Evolutionary conservation across 2,113 vertebrate genomes (phyloP).

Genomic region (Gadus macrocephalus): DNA sequence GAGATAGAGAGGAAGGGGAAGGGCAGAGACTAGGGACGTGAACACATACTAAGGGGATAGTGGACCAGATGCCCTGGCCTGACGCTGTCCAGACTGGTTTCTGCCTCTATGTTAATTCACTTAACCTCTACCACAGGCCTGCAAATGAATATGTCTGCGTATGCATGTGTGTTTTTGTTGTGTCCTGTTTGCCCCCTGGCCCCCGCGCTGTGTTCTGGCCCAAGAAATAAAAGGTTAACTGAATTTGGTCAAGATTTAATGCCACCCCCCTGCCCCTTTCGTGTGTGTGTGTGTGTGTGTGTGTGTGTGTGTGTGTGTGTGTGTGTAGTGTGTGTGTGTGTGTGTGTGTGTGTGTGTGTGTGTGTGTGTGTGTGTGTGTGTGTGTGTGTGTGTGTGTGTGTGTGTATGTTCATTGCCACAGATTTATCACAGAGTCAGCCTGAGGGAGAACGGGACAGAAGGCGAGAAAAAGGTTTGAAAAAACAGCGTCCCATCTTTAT

Average conservation of each 20-base stretch:
- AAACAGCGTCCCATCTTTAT: too few relatives aligned
- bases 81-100: slow-evolving; percentile 14
- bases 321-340: background rate
- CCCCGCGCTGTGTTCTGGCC: slow-evolving; percentile 7
- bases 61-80: slow-evolving; percentile 7
- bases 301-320: background rate
- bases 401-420: too few relatives aligned
- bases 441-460: too few relatives aligned
- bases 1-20: slow-evolving; percentile 1
- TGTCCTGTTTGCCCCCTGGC: slow-evolving; percentile 7
- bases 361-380: slow-evolving; percentile 5
- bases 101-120: slow-evolving; percentile 6
- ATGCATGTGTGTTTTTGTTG: slow-evolving; percentile 7
- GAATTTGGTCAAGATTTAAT: slow-evolving; percentile 9
- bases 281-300: background rate
- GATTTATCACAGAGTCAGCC: background rate
- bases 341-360: background rate
- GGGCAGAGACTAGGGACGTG: background rate
- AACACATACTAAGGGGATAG: too few relatives aligned
- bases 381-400: background rate
- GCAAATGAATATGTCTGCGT: background rate
- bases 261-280: background rate
- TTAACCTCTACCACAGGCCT: slow-evolving; percentile 12
- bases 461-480: too few relatives aligned
- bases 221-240: slow-evolving; percentile 14